These are phyloP conservation scores for Lampropteryx suffumata DNA, from an alignment of 2,888 invertebrate species.

Conservation along the genomic window DNA sequence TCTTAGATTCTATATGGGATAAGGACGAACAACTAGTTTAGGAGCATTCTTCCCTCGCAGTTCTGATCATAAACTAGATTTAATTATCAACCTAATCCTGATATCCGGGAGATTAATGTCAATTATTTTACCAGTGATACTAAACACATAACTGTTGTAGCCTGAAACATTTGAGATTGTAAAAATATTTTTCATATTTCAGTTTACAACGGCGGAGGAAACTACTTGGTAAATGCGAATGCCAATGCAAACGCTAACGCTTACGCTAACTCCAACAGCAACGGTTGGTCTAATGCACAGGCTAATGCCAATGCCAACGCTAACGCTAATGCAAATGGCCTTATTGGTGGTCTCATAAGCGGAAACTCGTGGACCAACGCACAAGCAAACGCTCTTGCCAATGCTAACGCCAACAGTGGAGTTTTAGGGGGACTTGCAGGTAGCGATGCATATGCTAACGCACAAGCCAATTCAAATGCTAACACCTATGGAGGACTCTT, in stretches of 20 bases:
- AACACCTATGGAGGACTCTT: neutral
- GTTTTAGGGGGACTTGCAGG: neutral
- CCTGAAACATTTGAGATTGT: too few relatives aligned
- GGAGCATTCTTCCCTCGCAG: too few relatives aligned
- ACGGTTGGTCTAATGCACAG: neutral
- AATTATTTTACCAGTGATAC: too few relatives aligned
- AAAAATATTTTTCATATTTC: neutral
- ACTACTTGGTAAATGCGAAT: neutral
- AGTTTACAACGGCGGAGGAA: conserved; percentile 1
- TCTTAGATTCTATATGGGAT: too few relatives aligned
- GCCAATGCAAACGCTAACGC: neutral
- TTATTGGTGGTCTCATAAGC: neutral
- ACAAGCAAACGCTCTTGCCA: neutral
- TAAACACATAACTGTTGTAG: too few relatives aligned
- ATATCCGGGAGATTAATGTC: too few relatives aligned
- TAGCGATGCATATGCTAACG: neutral
- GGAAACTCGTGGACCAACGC: neutral
- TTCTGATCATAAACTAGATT: too few relatives aligned
- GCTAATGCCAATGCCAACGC: conserved; percentile 6
- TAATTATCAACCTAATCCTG: too few relatives aligned
- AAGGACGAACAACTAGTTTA: too few relatives aligned
- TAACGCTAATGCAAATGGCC: neutral
- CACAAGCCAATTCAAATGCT: neutral
- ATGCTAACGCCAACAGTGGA: neutral
- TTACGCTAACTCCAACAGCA: neutral